Conservation (phyloP, 2,888 invertebrate species). For the Harmothoe impar region DNA sequence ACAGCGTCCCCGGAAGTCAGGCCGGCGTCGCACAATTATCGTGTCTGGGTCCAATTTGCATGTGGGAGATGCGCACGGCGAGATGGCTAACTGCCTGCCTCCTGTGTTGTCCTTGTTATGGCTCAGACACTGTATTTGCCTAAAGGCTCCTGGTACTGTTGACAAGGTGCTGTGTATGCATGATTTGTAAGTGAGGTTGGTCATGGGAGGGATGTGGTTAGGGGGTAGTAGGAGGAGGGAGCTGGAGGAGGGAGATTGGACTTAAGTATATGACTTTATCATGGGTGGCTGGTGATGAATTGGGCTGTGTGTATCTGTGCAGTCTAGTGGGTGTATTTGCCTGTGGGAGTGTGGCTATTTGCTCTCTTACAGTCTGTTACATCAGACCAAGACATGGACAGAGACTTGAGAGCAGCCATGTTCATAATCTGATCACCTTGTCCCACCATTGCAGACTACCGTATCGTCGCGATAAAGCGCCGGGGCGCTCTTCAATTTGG, state of each 20-base stretch:
- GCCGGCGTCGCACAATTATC: not conserved
- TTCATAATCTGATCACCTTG: not conserved
- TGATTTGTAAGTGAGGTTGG: not conserved
- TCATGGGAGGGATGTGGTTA: no score
- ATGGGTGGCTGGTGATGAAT: not conserved
- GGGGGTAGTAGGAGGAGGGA: not conserved
- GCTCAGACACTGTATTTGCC: not conserved
- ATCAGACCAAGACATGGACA: not conserved
- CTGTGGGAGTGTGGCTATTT: not conserved
- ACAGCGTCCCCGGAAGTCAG: conserved; percentile 6
- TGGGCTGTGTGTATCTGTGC: not conserved
- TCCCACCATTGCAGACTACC: not conserved
- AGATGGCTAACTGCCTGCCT: not conserved
- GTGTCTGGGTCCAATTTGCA: conserved; percentile 10
- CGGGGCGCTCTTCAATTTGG: no score
- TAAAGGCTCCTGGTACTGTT: not conserved
- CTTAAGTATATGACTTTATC: not conserved
- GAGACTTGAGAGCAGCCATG: not conserved
- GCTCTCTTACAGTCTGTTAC: not conserved
- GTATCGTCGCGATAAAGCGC: no score
- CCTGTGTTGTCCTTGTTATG: not conserved
- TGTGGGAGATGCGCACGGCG: not conserved
- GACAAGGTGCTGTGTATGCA: not conserved
- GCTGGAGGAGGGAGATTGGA: not conserved
- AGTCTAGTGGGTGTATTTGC: not conserved